phyloP scores from a whole-genome alignment of 2,888 invertebrate species.

The Diaprepes abbreviatus region DNA sequence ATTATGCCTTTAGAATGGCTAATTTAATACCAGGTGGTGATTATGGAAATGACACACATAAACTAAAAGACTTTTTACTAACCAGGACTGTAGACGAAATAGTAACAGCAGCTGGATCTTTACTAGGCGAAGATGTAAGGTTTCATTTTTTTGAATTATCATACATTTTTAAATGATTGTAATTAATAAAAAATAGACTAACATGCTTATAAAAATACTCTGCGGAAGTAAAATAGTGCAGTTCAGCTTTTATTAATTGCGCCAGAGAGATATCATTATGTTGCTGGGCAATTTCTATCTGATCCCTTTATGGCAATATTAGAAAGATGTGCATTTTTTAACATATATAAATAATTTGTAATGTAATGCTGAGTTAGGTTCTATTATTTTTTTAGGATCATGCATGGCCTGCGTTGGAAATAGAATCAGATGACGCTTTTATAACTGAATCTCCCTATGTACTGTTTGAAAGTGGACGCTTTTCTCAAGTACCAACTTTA shows the following conservation, averaged over 20 bases:
- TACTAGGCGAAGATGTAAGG: neutral
- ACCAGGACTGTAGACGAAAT: neutral
- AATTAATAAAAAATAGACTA: no score
- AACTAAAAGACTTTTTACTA: neutral
- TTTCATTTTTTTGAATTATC: no score
- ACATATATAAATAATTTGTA: no score
- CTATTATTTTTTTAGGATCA: neutral
- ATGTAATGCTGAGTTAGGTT: no score
- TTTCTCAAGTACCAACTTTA: conserved; percentile 7
- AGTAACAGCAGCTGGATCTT: neutral
- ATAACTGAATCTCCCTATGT: conserved; percentile 7
- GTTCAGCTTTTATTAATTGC: no score
- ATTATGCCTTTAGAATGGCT: neutral
- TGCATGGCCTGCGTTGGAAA: neutral
- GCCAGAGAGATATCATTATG: no score
- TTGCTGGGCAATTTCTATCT: no score
- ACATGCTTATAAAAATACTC: no score
- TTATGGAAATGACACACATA: neutral
- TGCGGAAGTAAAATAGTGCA: no score
- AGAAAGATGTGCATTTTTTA: no score
- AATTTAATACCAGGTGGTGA: neutral
- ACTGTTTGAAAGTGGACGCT: neutral
- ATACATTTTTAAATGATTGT: no score
- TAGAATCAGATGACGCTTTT: conserved; percentile 12
- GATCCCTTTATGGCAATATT: no score